Base-by-base conservation (phyloP, 2,888 invertebrate genomes). In the Euclidia mi region DNA sequence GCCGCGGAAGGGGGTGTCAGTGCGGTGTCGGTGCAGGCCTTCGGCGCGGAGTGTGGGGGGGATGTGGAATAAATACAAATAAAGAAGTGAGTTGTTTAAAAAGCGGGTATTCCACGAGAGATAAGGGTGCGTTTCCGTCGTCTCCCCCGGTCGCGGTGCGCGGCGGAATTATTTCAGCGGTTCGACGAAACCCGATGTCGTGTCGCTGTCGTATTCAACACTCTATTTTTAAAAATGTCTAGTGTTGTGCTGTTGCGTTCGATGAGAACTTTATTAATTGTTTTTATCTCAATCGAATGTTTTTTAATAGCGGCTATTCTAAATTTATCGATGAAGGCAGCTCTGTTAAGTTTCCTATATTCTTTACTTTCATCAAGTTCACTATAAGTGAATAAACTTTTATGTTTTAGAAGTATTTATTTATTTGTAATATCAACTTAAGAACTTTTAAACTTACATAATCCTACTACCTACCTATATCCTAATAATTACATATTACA, bases 21-120 rank as follows among this genome's bases (percentile, higher is more conserved):
- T 51, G 63, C 38, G 60, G 67, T 12, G 61, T 45, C 42, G 20
- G 56, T 11, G 35, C 18, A 61, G 72, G 69, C 64, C 56, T 79
- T 68, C 68, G 61, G 58, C 69, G 71, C 76, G 81, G 78, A 78
- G 73, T 72, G 57, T 63, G 71, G 77, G 81, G 78, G 78, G 73
- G 75, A 59, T 63, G 76, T 65, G 85, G 85, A 80, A 87, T 90
- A 88, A 89, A 90, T 88, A 91, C 89, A 94, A 94, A 93, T 92
- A 94, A 94, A 92, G 91, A 92, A 90, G 89, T 78, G 93, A 93
- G 88, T 94, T 94, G 93, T 94, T 94, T 94, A 94, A 94, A 94
- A 94, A 94, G 92, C 92, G 91, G 90, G 92, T 92, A 91, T 93
- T 91, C 89, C 78, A 85, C 76, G 82, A 74, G 81, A 93, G 94